Evolutionary conservation across 2,113 vertebrate species (phyloP).

Genomic region (Abramis brama): DNA sequence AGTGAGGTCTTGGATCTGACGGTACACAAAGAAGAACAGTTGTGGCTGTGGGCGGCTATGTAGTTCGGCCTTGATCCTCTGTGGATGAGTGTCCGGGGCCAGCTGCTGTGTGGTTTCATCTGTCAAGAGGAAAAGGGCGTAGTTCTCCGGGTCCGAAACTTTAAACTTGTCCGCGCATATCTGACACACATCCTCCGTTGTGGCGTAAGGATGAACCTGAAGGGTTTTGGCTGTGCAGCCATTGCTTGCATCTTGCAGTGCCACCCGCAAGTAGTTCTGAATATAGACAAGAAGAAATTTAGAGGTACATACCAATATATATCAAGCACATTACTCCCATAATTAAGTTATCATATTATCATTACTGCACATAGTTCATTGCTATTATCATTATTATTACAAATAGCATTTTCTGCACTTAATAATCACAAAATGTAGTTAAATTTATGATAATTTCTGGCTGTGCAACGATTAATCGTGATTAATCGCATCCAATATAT

Average conservation of each 20-base stretch:
- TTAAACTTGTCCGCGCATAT: constrained; percentile 91
- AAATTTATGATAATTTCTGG: too few relatives aligned
- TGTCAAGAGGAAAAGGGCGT: constrained; percentile 88
- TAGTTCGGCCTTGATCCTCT: constrained; percentile 93
- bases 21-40: constrained; percentile 91
- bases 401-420: too few relatives aligned
- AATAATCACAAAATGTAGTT: too few relatives aligned
- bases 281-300: constrained; percentile 46
- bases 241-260: constrained; percentile 85
- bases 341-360: too few relatives aligned
- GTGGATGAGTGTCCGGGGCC: constrained; percentile 91
- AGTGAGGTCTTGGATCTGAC: constrained; percentile 73
- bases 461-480: too few relatives aligned
- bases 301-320: constrained; percentile 73
- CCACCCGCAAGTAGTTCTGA: constrained; percentile 96
- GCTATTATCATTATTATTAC: too few relatives aligned
- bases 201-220: constrained; percentile 86
- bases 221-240: constrained; percentile 96
- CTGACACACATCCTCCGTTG: constrained; percentile 91
- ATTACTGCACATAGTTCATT: too few relatives aligned
- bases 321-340: background rate
- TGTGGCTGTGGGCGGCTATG: constrained; percentile 84
- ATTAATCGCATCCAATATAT: too few relatives aligned
- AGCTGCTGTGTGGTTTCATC: constrained; percentile 93
- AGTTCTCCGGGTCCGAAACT: constrained; percentile 83